phyloP scores from a whole-genome alignment of 2,113 vertebrate genomes.

The Apteryx mantelli region DNA sequence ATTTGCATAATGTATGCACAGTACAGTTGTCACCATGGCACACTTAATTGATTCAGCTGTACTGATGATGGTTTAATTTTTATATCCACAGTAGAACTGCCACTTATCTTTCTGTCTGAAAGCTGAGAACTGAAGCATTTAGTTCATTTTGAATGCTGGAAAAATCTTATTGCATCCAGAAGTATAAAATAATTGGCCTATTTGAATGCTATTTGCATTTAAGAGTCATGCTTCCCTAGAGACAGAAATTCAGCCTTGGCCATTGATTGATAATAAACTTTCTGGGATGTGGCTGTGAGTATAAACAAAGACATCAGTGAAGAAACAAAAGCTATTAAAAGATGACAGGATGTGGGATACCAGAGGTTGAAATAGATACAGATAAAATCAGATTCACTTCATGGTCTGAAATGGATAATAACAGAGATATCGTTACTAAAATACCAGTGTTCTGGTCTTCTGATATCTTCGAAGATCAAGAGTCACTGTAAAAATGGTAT shows the following conservation, averaged over 20 bases:
- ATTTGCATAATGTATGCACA: background rate
- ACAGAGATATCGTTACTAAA: background rate
- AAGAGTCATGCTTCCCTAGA: background rate
- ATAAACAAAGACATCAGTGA: background rate
- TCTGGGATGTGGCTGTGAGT: background rate
- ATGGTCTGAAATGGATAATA: background rate
- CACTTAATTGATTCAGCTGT: background rate
- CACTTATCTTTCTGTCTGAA: background rate
- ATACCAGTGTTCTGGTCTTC: background rate
- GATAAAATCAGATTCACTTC: background rate
- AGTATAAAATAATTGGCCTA: conserved; percentile 6
- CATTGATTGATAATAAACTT: background rate
- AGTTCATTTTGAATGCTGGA: background rate
- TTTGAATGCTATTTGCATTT: conserved; percentile 3
- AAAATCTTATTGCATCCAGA: background rate
- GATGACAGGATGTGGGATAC: background rate
- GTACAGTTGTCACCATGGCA: background rate
- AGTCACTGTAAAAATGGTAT: background rate
- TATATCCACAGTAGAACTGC: background rate
- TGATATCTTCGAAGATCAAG: background rate
- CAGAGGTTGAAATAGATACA: background rate
- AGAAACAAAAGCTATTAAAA: background rate
- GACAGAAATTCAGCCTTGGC: background rate
- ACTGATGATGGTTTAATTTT: conserved; percentile 1
- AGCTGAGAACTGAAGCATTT: conserved; percentile 21